Base-by-base conservation (phyloP, 2,113 vertebrate genomes). In the Periophthalmodon schlosseri region DNA sequence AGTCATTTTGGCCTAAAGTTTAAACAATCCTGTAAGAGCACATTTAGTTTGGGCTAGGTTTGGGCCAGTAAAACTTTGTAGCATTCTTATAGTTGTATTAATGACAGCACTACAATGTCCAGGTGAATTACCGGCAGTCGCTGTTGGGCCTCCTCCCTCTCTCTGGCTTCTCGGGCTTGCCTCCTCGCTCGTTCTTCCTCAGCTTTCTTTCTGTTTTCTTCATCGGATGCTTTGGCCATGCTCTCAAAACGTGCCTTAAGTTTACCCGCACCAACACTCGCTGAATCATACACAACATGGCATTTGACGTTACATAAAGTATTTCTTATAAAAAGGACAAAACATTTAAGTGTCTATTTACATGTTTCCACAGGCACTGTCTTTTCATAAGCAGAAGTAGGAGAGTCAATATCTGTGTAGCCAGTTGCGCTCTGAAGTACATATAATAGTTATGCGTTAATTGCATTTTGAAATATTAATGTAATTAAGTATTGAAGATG, bases 211-310 rank as follows among this genome's bases (percentile, higher is more conserved):
- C 56, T 89, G 84, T 93, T 95, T 73, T 96, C 94, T 14, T 96
- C 94, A 0, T 94, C 94, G 0, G 93, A 93, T 0, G 89, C 86
- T 80, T 91, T 95, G 10, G 96, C 96, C 94, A 98, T 93, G 86
- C 85, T 94, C 72, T 99, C 98, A 80, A 99, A 99, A 0, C 87
- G 95, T 0, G 94, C 94, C 81, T 95, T 95, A 71, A 99, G 90
- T 44, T 94, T 96, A 46, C 95, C 93, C 8, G 96, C 93, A 21
- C 94, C 93, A 77, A 93, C 87, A 60, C 80, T 90, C 5, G 89
- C 84, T 93, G 69, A 56, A 64, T 15, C 36, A 66, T 39, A 78
- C n/a, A 75, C 5, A 81, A 12, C 61, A 4, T 57, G 34, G 63
- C 34, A n/a, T 23, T 44, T 0, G 10, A 70, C 18, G 9, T 61